Evolutionary conservation across 2,113 vertebrate species (phyloP), one percentile per base, ranked within the genome.

Genomic region (Petroica traversi): DNA sequence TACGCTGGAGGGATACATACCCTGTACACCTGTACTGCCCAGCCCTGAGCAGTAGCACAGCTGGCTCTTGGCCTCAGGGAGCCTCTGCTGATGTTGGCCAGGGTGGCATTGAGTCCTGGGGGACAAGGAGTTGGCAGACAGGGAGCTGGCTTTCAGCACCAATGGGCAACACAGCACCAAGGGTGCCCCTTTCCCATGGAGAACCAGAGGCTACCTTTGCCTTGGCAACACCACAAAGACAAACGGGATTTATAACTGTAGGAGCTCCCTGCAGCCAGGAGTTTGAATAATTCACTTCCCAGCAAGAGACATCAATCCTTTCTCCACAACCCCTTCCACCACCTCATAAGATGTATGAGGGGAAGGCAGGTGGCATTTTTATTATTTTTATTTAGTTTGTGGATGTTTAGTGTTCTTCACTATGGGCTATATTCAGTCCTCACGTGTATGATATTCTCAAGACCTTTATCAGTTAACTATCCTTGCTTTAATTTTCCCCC

Each of bases 391-490:
- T 97, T 97, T 96, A 93, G 94, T 85, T 96, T 96, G 92, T 69
- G 87, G 87, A 89, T 85, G 81, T 85, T 95, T 95, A 96, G 91
- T 89, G 93, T 54, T 95, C 74, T 71, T 88, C 58, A 66, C 91
- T 93, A 36, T 25, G 38, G 85, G 85, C 75, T 90, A 71, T 93
- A 90, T 90, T 74, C 88, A 43, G 79, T 80, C 83, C 67, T 95
- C 91, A 77, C 5, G 4, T 63, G 92, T 20, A 58, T 88, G 94
- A 76, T 96, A 93, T 88, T 93, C 88, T 96, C 91, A 84, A 94
- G 85, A 96, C 96, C 94, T 97, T 97, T 96, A 95, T 96, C 95
- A 94, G 95, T 92, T 97, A 93, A 92, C 95, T 97, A 94, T 83
- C 91, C 91, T 83, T 84, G 51, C 88, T 95, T 95, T 97, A 96